Base-by-base conservation (phyloP, 2,113 vertebrate species). In the Callopanchax toddi region DNA sequence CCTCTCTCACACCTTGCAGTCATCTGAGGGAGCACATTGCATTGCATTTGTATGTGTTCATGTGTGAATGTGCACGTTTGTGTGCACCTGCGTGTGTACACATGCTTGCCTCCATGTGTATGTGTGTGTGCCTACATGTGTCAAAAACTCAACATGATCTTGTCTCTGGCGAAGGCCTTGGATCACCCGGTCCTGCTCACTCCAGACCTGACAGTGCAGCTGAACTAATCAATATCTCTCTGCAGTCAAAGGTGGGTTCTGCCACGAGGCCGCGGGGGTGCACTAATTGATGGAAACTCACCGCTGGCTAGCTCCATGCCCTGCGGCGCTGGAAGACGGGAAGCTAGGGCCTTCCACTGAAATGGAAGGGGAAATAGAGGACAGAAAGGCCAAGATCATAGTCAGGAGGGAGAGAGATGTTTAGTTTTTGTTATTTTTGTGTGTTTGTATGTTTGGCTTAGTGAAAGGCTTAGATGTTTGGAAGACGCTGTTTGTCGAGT, bases 281-380 rank as follows among this genome's bases (percentile, higher is more conserved):
- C 87, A 82, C 94, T 96, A 97, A 97, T 97, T 96, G 95, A 97
- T 94, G 91, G 93, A 94, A 95, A 94, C 93, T 93, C 94, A 92
- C 94, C 93, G 91, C 89, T 87, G 92, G 93, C 94, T 93, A 93
- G 84, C 86, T 89, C 74, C 83, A 88, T 83, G 88, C 94, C 96
- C 96, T 92, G 87, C 17, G 95, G 95, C 94, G 91, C 93, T 94
- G 83, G 87, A 90, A 93, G 89, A 88, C 60, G 86, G 88, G 61
- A 92, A 90, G 85, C 91, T 89, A 51, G 79, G 86, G 71, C 86
- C 85, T 86, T 90, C 86, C 87, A 76, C 80, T 29, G 18, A 71
- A 85, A 79, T 77, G 75, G 84, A 86, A 67, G 82, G 65, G 79
- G 73, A 78, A 88, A 80, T 71, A 58, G 79, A 87, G 79, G 85